Conservation (phyloP, 1,140 invertebrate genomes). For the Archivesica marissinica region DNA sequence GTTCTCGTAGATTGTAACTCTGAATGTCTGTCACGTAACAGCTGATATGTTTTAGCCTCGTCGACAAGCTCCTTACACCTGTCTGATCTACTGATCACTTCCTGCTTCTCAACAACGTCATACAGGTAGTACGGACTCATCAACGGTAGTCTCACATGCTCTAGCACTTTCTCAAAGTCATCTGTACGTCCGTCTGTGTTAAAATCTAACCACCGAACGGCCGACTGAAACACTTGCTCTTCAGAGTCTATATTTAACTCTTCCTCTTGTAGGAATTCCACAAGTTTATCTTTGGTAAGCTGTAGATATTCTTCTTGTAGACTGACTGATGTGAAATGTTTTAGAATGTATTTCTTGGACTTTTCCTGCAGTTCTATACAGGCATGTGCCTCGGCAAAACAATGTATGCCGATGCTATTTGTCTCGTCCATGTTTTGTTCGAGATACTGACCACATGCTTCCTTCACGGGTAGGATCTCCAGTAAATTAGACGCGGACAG, state of each 20-base stretch:
- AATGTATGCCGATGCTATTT: conserved; percentile 87
- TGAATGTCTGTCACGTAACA: conserved; percentile 85
- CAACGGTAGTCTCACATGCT: conserved; percentile 85
- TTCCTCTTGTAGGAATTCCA: conserved; percentile 85
- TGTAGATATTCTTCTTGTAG: conserved; percentile 85
- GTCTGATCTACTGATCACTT: conserved; percentile 76
- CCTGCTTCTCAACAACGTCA: conserved; percentile 84
- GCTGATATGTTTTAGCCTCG: conserved; percentile 85
- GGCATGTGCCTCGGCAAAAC: conserved; percentile 86
- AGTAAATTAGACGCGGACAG: conserved; percentile 86
- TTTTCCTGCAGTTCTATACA: conserved; percentile 85
- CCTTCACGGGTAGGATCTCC: conserved; percentile 85
- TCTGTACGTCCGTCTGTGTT: conserved; percentile 72
- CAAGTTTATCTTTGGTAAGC: conserved; percentile 83
- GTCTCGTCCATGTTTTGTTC: conserved; percentile 86
- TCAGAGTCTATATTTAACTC: conserved; percentile 85
- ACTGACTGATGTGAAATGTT: conserved; percentile 73
- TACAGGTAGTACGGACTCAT: conserved; percentile 86
- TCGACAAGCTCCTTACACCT: conserved; percentile 84
- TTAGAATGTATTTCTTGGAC: conserved; percentile 83
- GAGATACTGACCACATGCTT: conserved; percentile 86
- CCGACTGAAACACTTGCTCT: conserved; percentile 85
- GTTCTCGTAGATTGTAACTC: conserved; percentile 82
- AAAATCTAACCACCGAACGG: conserved; percentile 85
- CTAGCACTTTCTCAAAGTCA: conserved; percentile 83